Evolutionary conservation across 2,888 invertebrate genomes (phyloP), one percentile per base, ranked within the genome.

Genomic region (Strigamia maritima): DNA sequence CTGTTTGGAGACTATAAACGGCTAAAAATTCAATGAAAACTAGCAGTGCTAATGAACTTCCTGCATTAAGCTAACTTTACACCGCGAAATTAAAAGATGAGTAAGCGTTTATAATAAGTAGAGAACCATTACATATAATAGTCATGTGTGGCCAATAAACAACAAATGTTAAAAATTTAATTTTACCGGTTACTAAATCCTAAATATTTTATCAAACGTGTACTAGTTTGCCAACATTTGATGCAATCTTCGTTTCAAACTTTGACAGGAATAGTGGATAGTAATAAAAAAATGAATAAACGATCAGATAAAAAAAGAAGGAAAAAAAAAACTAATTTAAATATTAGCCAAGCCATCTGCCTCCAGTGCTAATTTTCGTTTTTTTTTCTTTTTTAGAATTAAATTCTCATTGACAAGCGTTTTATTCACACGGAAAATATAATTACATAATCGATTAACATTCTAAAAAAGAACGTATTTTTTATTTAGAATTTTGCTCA

Each of bases 331-430:
- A 16, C 70, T 70, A 70, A 70, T 70, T 70, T 70, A 70, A 12
- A 70, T 70, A 70, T 70, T 70, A 70, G 70, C 70, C 28, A 70
- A 26, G 70, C 70, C 70, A 70, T 70, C 70, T 70, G 70, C 70
- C 70, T 8, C 70, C 24, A 28, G 70, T 70, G 70, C 70, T 70
- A 70, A 70, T 70, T 70, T 26, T 26, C 26, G 12, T 70, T 70
- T 35, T 70, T 70, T 70, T 70, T 65, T n/a, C 28, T 26, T 28
- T 70, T 70, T 70, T 28, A 12, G 22, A 65, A 65, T 70, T 26
- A 70, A 70, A 70, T 26, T 70, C 28, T 4, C 26, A 70, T 26
- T 70, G 70, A 70, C 70, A 70, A 70, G 70, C 16, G 70, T 70
- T 70, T 70, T n/a, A 70, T 12, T 70, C 70, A 70, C 70, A 70